Evolutionary conservation across 2,888 invertebrate genomes (phyloP).

Genomic region (Leptodirus hochenwartii): DNA sequence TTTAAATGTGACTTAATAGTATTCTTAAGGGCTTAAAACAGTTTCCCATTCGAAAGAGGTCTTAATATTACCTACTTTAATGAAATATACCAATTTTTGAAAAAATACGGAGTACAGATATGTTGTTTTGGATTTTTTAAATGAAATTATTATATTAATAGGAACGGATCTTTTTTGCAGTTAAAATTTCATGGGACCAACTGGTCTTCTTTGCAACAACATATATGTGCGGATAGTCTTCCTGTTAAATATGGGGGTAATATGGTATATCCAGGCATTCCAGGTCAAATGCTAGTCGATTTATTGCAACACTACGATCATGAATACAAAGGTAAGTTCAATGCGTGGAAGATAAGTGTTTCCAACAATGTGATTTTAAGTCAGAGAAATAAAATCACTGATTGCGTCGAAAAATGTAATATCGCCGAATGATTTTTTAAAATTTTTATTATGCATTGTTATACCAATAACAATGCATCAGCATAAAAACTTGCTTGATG

Average conservation of each 20-base stretch:
- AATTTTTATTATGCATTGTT: too few species aligned
- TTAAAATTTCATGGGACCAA: conserved; percentile 59
- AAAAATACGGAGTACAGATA: not conserved
- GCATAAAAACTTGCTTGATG: too few species aligned
- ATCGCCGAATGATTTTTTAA: too few species aligned
- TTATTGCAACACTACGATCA: conserved; percentile 38
- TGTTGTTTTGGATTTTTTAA: not conserved
- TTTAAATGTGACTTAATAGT: too few species aligned
- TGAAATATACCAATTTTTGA: too few species aligned
- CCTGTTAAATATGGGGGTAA: conserved; percentile 48
- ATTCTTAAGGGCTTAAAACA: too few species aligned
- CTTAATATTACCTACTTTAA: too few species aligned
- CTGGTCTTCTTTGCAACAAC: conserved; percentile 36
- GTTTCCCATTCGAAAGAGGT: too few species aligned
- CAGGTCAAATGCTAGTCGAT: conserved; percentile 45
- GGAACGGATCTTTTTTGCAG: conserved; percentile 16
- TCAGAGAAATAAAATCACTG: too few species aligned
- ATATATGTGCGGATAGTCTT: conserved; percentile 38
- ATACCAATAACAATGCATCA: too few species aligned
- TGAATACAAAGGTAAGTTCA: conserved; percentile 11
- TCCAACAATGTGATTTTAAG: conserved; percentile 3
- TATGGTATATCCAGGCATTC: conserved; percentile 35
- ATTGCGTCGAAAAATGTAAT: too few species aligned
- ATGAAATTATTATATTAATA: not conserved
- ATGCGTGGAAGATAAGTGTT: not conserved